Evolutionary conservation across 2,797 vertebrate genomes (phyloP), one percentile per base, ranked within the genome.

Genomic region (Simalia tracyae): DNA sequence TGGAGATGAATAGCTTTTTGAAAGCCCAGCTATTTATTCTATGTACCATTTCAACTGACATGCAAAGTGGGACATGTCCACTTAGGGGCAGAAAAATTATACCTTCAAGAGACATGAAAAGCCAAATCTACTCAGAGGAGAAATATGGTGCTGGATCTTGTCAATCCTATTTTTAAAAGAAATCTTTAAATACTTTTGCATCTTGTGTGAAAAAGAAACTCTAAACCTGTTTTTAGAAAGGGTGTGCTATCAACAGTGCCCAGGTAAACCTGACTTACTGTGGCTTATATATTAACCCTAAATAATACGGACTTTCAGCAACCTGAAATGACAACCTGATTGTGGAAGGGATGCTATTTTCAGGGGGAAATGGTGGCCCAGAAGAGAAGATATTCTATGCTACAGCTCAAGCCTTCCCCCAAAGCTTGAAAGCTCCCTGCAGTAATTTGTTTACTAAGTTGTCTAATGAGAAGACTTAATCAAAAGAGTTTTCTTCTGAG

Each of bases 241-340:
- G 93, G 19, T 89, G 42, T 72, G 86, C 85, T 96, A 94, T 95
- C 89, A 93, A 93, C 91, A 93, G 94, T 93, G 87, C 93, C 95
- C 94, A 64, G 87, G 91, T 94, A 96, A 97, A 96, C 94, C 89
- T 92, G 92, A 95, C 94, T 95, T 91, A 87, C 91, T 92, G 92
- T 95, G 94, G 95, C 94, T 96, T 92, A 97, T 91, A 94, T 95
- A 96, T 97, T 97, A 97, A 96, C 94, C 92, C 93, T 92, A 87
- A 95, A 94, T 95, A 96, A 96, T 92, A 95, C 93, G 92, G 96
- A 96, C 94, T 95, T 96, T 94, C 81, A 96, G 95, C 91, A 95
- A 95, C 89, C 91, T 94, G 92, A 97, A 93, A 76, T 92, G 81
- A 89, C 93, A 95, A 92, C 86, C 87, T 89, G 92, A 90, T 95